These are phyloP conservation scores for Misgurnus anguillicaudatus DNA, from an alignment of 2,113 vertebrate genomes.

Conservation along the genomic window DNA sequence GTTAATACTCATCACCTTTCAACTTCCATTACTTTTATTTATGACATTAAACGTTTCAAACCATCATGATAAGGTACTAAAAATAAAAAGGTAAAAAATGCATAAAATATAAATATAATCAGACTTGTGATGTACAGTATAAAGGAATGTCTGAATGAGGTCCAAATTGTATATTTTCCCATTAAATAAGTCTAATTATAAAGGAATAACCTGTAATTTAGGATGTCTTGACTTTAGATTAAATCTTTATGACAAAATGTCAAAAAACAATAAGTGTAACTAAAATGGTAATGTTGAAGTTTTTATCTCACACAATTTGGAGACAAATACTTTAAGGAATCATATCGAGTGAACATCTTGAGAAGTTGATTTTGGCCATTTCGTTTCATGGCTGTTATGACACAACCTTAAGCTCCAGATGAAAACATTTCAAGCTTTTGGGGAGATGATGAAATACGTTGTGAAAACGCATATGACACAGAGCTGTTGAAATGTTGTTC, in stretches of 20 bases:
- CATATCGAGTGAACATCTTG: background rate
- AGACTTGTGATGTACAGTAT: background rate
- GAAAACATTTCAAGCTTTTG: slow-evolving; percentile 9
- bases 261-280: background rate
- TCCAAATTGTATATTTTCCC: background rate
- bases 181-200: background rate
- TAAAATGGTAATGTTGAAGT: background rate
- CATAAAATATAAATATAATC: background rate
- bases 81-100: background rate
- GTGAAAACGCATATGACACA: slow-evolving; percentile 31
- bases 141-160: background rate
- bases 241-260: background rate
- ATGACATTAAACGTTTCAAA: background rate
- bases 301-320: background rate
- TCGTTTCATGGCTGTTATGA: slow-evolving; percentile 23
- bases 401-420: slow-evolving; percentile 46
- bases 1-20: background rate
- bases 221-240: background rate
- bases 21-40: background rate
- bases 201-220: background rate
- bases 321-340: background rate
- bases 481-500: slow-evolving; percentile 43
- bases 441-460: slow-evolving; percentile 24
- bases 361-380: slow-evolving; percentile 34
- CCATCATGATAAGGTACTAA: background rate